A percentile compares a stretch with the other conserved stretches of the same genome.
These are phyloP conservation scores for Scaptodrosophila lebanonensis DNA, from an alignment of 1,140 invertebrate genomes.

Conservation along the genomic window DNA sequence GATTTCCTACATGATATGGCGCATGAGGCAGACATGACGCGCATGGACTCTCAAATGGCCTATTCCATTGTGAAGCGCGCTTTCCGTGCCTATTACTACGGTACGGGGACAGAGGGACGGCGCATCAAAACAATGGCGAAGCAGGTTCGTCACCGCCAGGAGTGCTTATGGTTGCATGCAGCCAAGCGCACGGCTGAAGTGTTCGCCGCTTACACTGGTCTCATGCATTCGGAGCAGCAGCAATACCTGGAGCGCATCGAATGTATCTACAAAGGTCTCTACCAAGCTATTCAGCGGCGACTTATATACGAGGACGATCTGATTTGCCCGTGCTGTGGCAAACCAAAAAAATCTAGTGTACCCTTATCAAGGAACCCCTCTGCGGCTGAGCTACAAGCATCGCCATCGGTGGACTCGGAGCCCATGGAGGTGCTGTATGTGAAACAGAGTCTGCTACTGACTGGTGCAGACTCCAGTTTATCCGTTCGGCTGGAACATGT, in stretches of 20 bases:
- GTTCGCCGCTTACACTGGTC: conserved; percentile 40
- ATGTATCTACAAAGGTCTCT: conserved; percentile 50
- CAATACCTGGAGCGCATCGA: conserved; percentile 49
- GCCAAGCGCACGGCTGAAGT: conserved; percentile 55
- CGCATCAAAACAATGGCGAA: not conserved
- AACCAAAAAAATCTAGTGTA: not conserved
- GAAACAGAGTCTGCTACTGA: too few species aligned
- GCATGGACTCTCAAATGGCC: conserved; percentile 58
- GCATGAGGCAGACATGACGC: conserved; percentile 44
- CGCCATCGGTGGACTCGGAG: not conserved
- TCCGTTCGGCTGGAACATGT: too few species aligned
- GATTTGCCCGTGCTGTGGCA: conserved; percentile 5
- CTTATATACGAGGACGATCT: not conserved
- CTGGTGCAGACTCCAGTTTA: too few species aligned
- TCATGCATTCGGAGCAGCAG: conserved; percentile 48
- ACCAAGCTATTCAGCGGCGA: conserved; percentile 24
- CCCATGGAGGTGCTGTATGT: too few species aligned
- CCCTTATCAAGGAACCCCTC: not conserved
- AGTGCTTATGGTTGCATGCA: conserved; percentile 62
- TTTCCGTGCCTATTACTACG: conserved; percentile 63
- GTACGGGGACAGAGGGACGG: conserved; percentile 21
- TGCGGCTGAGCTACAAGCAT: not conserved
- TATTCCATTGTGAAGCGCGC: conserved; percentile 62
- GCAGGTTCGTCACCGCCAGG: conserved; percentile 17
- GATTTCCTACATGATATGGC: conserved; percentile 59